A percentile compares a stretch with the other conserved stretches of the same genome.
Evolutionary conservation across 2,888 invertebrate species (phyloP).

Genomic region (Drosophila macrospina): DNA sequence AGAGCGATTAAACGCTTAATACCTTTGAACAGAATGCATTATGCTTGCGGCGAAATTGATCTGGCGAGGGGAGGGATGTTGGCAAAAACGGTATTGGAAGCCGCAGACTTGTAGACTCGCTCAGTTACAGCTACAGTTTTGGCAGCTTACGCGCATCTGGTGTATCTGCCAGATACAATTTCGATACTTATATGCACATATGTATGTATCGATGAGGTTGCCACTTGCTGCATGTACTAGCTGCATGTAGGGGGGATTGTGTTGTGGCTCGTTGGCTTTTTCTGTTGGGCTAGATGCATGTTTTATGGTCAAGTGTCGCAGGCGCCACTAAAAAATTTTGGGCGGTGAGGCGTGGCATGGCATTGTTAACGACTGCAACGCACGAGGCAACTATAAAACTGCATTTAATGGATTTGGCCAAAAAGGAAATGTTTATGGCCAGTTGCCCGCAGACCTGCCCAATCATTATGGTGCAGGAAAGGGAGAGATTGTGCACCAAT

Average conservation of each 20-base stretch:
- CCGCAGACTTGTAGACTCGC: neutral
- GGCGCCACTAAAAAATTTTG: slow-evolving; percentile 34
- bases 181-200: no score
- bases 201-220: slow-evolving; percentile 31
- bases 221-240: slow-evolving; percentile 24
- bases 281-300: slow-evolving; percentile 30
- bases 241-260: neutral
- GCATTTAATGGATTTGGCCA: slow-evolving; percentile 48
- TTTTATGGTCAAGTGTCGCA: slow-evolving; percentile 53
- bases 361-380: slow-evolving; percentile 55
- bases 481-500: slow-evolving; percentile 13
- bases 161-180: slow-evolving; percentile 49
- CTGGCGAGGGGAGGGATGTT: no score
- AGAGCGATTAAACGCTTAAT: neutral
- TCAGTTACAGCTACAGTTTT: slow-evolving; percentile 3
- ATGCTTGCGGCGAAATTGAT: neutral
- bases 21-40: neutral
- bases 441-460: neutral
- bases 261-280: slow-evolving; percentile 19
- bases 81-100: no score
- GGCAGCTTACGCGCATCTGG: slow-evolving; percentile 27
- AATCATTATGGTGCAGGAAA: neutral
- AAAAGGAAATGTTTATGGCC: slow-evolving; percentile 49
- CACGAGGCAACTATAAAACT: slow-evolving; percentile 46
- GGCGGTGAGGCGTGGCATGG: slow-evolving; percentile 18